Base-by-base conservation (phyloP, 53 echinoderm and acorn worm genomes). In the Crossaster papposus region DNA sequence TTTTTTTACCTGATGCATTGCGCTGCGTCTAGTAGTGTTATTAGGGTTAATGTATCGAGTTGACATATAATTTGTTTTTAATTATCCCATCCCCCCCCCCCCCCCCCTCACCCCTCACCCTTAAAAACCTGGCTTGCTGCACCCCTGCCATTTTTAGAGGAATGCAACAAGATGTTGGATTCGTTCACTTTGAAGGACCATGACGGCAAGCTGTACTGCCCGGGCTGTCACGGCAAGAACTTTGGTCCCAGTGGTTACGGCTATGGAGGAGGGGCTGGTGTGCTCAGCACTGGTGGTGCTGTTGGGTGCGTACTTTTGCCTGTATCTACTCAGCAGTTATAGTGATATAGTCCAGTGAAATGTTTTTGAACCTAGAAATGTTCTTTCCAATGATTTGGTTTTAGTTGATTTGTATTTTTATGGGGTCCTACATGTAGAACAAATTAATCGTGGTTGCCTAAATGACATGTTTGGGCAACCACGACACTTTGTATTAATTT, bases 181-280 rank as follows among this genome's bases (percentile, higher is more conserved):
- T 95, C 95, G 8, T 92, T 86, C 65, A 93, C 92, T 9, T 90
- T 96, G 22, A 88, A 90, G 79, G 92, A 92, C 64, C 96, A 95
- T 77, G 90, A 96, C 1, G 90, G 90, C 8, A 82, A 93, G 58
- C 91, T 96, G 2, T 96, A 93, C 89, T 96, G 96, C 54, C 88
- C 88, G 58, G 87, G 88, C 37, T 96, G 96, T 86, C 94, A 96
- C 55, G 96, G 92, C 54, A 79, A 91, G 51, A 93, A 92, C 62
- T 96, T 88, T 90, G 96, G 96, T 17, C 94, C 91, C 78, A 96
- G 93, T 50, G 96, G 96, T 7, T 83, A 93, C 32, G 96, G 96
- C 30, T 96, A 91, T 79, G 96, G 96, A 17, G 91, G 89, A 8
- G 96, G 96, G 7, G 96, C 95, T 2, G 96, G 96, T 6, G 74